Base-by-base conservation (phyloP, 2,888 invertebrate genomes). In the Leptopilina myrica region DNA sequence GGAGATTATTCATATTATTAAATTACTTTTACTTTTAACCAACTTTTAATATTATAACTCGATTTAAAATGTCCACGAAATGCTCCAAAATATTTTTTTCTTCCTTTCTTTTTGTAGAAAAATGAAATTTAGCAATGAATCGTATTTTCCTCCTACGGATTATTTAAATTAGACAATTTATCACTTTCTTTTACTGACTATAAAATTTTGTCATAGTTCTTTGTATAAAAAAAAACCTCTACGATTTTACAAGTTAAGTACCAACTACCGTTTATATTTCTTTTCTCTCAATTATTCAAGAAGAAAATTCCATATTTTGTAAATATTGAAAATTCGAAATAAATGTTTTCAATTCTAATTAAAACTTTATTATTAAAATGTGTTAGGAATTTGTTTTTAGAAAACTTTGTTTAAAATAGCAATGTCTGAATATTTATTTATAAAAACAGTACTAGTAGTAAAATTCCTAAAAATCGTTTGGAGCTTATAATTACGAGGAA, bases 221-320 rank as follows among this genome's bases (percentile, higher is more conserved):
- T n/a, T 73, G 40, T 73, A 33, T 73, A 73, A 56, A 73, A 20
- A 73, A 49, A 43, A 33, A 33, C 2, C 14, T 73, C 53, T 69
- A 69, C 53, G 33, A 56, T n/a, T 73, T 73, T 9, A 56, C 33
- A 73, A n/a, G 33, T 73, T 73, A 73, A 73, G 73, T 73, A 73
- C 73, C 40, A 33, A 7, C 73, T 73, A 73, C 14, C 53, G 33
- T 56, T 15, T 53, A 49, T 49, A 11, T 49, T 9, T 49, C 4
- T 49, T 49, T 43, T 43, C 20, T 43, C 8, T 33, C 8, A 43
- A 49, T 49, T 11, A 49, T 49, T 49, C 11, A 49, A 49, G 11
- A 49, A 49, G 43, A 43, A 7, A 5, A 43, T 43, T 6, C 7
- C 3, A 7, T 43, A 43, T 43, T 43, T 43, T 20, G 20, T 1